Evolutionary conservation across 2,888 invertebrate species (phyloP).

Genomic region (Perizoma affinitatum): DNA sequence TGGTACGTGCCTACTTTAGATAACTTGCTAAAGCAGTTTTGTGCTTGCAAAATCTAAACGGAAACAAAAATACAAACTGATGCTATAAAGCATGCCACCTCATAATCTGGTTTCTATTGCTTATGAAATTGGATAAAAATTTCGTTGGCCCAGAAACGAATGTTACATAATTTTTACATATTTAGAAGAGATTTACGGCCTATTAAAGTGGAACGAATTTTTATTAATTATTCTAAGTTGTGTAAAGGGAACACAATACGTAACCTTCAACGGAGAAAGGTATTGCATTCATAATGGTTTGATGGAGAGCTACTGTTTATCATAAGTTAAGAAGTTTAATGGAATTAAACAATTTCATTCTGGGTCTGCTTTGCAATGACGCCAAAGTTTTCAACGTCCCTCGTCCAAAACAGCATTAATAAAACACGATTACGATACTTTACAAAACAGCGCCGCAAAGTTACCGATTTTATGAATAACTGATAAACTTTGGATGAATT

Average conservation of each 20-base stretch:
- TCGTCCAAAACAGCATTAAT: no score
- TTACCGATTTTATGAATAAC: no score
- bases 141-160: conserved; percentile 34
- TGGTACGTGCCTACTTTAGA: no score
- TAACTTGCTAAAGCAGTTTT: no score
- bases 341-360: conserved; percentile 19
- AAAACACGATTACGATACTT: no score
- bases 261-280: conserved; percentile 30
- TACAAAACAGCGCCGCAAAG: no score
- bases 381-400: no score
- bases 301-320: conserved; percentile 9
- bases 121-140: conserved; percentile 35
- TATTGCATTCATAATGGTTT: conserved; percentile 18
- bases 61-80: conserved; percentile 14
- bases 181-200: conserved; percentile 32
- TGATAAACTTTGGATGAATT: no score
- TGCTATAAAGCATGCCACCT: conserved; percentile 14
- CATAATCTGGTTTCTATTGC: conserved; percentile 29
- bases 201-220: conserved; percentile 26
- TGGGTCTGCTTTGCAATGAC: not conserved
- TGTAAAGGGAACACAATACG: conserved; percentile 30
- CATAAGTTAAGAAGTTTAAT: conserved; percentile 8
- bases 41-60: conserved; percentile 12
- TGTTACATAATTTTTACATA: conserved; percentile 30
- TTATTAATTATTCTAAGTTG: conserved; percentile 24